Base-by-base conservation (phyloP, 2,113 vertebrate species). In the Lates calcarifer region DNA sequence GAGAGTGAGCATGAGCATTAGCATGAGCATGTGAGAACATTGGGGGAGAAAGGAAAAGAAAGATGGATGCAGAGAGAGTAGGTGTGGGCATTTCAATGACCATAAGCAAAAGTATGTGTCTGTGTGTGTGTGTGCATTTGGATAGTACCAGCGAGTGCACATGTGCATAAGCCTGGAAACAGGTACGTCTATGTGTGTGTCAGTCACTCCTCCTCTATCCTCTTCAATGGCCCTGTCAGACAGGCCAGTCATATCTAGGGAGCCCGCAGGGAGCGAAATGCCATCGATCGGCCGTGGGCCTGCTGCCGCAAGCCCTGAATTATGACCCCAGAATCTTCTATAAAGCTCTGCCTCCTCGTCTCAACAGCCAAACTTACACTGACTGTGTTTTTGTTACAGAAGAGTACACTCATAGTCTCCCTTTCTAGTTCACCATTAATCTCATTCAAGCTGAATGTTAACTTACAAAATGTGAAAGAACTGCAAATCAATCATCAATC, bases 241-340 rank as follows among this genome's bases (percentile, higher is more conserved):
- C 41, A 83, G 78, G 58, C 47, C 72, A 51, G 82, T 89, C 81
- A 71, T 87, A 90, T 82, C 80, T 74, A 63, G 66, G 82, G 53
- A 83, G 83, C 58, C 82, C 83, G 43, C 56, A 51, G 87, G 73
- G 87, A 85, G 69, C 28, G 74, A 88, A 77, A 79, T 62, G 74
- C 57, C 81, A 91, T 90, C 56, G 79, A 89, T 85, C 74, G 26
- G 57, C 55, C 22, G 6, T 5, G 37, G 37, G 55, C 18, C 77
- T 62, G 68, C 41, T 74, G 71, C 68, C 20, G 74, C 69, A 49
- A 56, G 60, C 18, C 56, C 35, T 64, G 58, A 82, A 70, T 86
- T 80, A 84, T 64, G 62, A 74, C 67, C 61, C 41, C 39, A 12
- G 76, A 43, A 77, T 79, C 64, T 39, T 71, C 71, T 47, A 13